Percentiles rank a stretch among this genome's conserved stretches.
phyloP scores from a whole-genome alignment of 2,797 vertebrate species.

The Gypaetus barbatus region DNA sequence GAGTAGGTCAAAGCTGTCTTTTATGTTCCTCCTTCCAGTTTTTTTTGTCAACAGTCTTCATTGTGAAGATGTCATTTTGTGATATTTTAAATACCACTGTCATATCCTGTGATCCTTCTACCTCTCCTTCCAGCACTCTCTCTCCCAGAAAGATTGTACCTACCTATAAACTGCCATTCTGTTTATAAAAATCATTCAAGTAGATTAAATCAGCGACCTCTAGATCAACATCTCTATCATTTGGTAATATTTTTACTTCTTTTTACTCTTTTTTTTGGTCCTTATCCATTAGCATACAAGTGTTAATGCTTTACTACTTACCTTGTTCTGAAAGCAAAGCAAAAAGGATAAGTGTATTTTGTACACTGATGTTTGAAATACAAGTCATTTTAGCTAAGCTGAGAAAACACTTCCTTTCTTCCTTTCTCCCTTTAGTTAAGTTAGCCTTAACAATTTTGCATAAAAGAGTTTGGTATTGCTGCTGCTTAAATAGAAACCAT shows the following conservation, averaged over 20 bases:
- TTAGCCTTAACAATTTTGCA: not conserved
- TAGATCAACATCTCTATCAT: not conserved
- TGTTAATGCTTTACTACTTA: not conserved
- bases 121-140: not conserved
- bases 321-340: not conserved
- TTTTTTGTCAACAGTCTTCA: not conserved
- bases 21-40: not conserved
- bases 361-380: not conserved
- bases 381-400: not conserved
- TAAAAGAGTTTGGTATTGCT: not conserved
- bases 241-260: not conserved
- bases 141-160: not conserved
- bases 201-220: not conserved
- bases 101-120: not conserved
- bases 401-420: not conserved
- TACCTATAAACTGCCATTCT: not conserved
- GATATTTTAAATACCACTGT: not conserved
- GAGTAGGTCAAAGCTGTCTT: not conserved
- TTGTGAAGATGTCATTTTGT: not conserved
- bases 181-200: not conserved
- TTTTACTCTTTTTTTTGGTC: not conserved
- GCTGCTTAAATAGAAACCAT: slow-evolving; percentile 15
- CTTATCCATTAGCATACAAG: not conserved
- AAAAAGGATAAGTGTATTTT: not conserved
- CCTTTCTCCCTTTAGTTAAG: not conserved